Evolutionary conservation across 2,113 vertebrate genomes (phyloP).

Genomic region (Oxyura jamaicensis): DNA sequence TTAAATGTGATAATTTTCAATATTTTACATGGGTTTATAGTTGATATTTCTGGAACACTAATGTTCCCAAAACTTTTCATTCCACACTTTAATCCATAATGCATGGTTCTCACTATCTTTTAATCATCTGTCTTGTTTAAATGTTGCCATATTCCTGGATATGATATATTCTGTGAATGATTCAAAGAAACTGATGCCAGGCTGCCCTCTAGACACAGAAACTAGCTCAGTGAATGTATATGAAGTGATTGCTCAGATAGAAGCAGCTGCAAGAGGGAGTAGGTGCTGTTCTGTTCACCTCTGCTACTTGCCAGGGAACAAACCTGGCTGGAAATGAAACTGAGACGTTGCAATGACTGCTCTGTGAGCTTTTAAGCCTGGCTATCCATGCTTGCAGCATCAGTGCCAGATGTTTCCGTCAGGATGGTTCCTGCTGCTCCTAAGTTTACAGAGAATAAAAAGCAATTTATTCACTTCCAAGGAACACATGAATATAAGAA

Average conservation of each 20-base stretch:
- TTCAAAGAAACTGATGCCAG: constrained; percentile 33
- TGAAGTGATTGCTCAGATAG: neutral
- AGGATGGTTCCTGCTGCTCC: neutral
- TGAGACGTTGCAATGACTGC: neutral
- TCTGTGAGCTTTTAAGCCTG: neutral
- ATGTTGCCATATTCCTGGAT: neutral
- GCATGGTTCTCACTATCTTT: neutral
- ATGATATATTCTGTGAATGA: neutral
- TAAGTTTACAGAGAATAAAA: neutral
- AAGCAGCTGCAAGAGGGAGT: neutral
- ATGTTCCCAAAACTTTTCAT: neutral
- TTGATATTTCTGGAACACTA: constrained; percentile 20
- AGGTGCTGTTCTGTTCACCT: neutral
- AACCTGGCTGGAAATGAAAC: neutral
- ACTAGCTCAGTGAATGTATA: neutral
- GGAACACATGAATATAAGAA: neutral
- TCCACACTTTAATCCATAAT: constrained; percentile 28
- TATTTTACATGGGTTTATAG: neutral
- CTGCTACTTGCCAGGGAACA: neutral
- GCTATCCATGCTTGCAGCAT: neutral
- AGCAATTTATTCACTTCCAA: neutral
- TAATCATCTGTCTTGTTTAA: constrained; percentile 14
- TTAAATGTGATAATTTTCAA: neutral
- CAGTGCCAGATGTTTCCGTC: neutral
- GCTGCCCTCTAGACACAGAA: constrained; percentile 57